These are phyloP conservation scores for Butorides virescens DNA, from an alignment of 2,113 vertebrate species.

Conservation along the genomic window DNA sequence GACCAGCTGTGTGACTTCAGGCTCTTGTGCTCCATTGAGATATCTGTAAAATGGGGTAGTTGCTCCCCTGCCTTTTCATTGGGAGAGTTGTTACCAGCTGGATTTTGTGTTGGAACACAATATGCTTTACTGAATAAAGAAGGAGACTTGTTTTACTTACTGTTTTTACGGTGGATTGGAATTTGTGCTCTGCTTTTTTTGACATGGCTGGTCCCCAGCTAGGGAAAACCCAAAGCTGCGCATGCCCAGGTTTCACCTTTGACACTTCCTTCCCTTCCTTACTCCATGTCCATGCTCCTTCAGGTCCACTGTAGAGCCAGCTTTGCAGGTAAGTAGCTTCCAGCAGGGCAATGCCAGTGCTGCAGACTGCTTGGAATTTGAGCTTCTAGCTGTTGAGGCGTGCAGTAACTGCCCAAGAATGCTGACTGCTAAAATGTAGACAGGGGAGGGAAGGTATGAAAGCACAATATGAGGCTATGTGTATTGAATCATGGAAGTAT, in stretches of 20 bases:
- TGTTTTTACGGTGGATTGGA: background rate
- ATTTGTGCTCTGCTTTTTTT: background rate
- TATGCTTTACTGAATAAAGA: background rate
- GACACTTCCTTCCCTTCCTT: background rate
- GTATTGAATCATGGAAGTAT: background rate
- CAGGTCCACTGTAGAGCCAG: background rate
- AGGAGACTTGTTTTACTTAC: background rate
- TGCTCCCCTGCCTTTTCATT: background rate
- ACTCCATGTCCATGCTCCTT: background rate
- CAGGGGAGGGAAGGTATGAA: background rate
- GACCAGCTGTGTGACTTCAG: background rate
- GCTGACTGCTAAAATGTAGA: background rate
- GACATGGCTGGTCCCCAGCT: background rate
- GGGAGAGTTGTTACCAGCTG: background rate
- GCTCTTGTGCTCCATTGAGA: background rate
- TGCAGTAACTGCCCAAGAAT: background rate
- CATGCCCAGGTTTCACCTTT: background rate
- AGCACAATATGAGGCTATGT: background rate
- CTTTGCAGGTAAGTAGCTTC: background rate
- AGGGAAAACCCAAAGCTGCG: background rate
- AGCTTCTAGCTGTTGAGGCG: background rate
- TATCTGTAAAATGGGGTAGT: background rate
- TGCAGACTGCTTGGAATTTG: constrained; percentile 17
- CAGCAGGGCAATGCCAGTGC: background rate
- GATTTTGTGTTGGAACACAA: background rate